Evolutionary conservation across 2,888 invertebrate species (phyloP).

Genomic region (Phoronis australis): DNA sequence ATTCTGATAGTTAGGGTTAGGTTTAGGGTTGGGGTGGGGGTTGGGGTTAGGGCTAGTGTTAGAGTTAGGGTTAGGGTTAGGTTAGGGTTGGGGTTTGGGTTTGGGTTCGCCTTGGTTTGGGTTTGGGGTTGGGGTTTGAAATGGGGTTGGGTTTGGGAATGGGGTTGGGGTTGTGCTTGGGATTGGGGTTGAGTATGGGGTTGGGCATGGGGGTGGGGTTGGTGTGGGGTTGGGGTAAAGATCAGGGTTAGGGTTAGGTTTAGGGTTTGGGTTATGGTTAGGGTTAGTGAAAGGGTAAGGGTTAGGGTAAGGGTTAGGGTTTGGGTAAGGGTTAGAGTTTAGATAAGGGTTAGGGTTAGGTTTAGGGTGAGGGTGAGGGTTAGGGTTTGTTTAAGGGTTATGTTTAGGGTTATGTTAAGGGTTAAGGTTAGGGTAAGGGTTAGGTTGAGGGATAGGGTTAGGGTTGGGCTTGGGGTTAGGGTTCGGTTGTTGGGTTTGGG

Average conservation of each 20-base stretch:
- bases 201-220: slow-evolving; percentile 8
- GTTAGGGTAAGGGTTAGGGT: slow-evolving; percentile 20
- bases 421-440: too few species aligned
- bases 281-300: slow-evolving; percentile 13
- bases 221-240: slow-evolving; percentile 1
- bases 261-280: too few species aligned
- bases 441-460: slow-evolving; percentile 17
- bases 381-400: too few species aligned
- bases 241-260: slow-evolving; percentile 11
- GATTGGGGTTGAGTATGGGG: slow-evolving; percentile 11
- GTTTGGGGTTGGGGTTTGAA: slow-evolving; percentile 12
- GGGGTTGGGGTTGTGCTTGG: slow-evolving; percentile 14
- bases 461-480: slow-evolving; percentile 17
- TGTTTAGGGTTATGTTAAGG: too few species aligned
- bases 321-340: slow-evolving; percentile 17
- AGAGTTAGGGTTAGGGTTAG: too few species aligned
- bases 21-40: too few species aligned
- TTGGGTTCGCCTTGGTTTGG: slow-evolving; percentile 13
- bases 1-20: too few species aligned
- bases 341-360: slow-evolving; percentile 20
- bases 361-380: too few species aligned
- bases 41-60: too few species aligned
- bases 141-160: slow-evolving; percentile 12
- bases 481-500: slow-evolving; percentile 12
- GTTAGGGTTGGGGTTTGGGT: too few species aligned